These are phyloP conservation scores for Upupa epops DNA, from an alignment of 2,113 vertebrate species.

Conservation along the genomic window DNA sequence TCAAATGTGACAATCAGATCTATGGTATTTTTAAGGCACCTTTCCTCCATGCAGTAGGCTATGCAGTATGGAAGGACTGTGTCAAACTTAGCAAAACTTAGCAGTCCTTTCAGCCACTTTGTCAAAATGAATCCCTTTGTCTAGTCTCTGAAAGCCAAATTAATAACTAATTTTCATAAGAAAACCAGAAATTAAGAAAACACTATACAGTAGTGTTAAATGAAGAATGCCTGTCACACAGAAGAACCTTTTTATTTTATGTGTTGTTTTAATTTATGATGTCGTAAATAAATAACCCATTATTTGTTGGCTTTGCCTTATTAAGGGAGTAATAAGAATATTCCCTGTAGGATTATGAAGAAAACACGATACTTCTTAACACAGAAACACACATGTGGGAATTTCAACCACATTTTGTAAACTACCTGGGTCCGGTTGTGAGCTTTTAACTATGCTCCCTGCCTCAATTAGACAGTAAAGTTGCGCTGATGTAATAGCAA, in stretches of 20 bases:
- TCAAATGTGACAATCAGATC: not conserved
- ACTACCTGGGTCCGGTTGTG: not conserved
- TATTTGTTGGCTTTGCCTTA: constrained; percentile 8
- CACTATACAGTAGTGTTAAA: not conserved
- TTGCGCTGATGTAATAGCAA: constrained; percentile 13
- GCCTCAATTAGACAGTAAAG: not conserved
- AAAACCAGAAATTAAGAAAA: not conserved
- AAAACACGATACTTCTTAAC: constrained; percentile 2
- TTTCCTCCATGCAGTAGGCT: not conserved
- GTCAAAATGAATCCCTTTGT: not conserved
- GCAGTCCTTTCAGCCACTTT: not conserved
- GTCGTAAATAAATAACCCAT: constrained; percentile 10
- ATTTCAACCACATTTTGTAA: not conserved
- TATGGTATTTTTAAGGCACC: not conserved
- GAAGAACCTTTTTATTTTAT: not conserved
- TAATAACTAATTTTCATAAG: not conserved
- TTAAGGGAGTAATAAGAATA: constrained; percentile 18
- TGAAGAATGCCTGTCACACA: not conserved
- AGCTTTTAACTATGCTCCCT: constrained; percentile 9
- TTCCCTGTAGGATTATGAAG: not conserved
- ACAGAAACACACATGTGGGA: not conserved
- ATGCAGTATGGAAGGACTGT: not conserved
- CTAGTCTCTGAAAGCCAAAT: not conserved
- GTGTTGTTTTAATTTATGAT: not conserved
- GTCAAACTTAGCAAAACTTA: not conserved